These are phyloP conservation scores for Amphiura filiformis DNA, from an alignment of 35 echinoderm and acorn worm species.

Conservation along the genomic window DNA sequence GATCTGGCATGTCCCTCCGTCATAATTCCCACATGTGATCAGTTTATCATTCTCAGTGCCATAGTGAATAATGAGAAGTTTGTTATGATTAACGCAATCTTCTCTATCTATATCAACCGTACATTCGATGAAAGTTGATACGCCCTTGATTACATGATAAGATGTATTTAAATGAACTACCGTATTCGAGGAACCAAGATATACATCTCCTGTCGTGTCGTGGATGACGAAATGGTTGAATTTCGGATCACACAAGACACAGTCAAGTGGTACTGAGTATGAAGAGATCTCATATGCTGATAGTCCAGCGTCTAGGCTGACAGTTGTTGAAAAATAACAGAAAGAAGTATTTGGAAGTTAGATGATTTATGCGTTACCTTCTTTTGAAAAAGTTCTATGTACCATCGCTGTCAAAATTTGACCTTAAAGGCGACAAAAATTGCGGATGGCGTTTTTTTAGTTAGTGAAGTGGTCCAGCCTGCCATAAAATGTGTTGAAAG, in stretches of 20 bases:
- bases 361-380: too few relatives aligned
- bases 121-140: not conserved
- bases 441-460: too few relatives aligned
- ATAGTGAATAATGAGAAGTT: not conserved
- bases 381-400: too few relatives aligned
- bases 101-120: not conserved
- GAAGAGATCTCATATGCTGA: not conserved
- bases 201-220: not conserved
- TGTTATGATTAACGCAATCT: not conserved
- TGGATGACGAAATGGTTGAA: not conserved
- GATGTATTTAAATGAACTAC: not conserved
- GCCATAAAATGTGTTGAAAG: too few relatives aligned
- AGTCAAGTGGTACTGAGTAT: not conserved
- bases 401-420: too few relatives aligned
- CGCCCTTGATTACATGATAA: not conserved
- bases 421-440: too few relatives aligned
- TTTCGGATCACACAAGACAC: not conserved
- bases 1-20: not conserved
- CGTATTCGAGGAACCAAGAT: not conserved
- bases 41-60: not conserved
- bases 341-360: too few relatives aligned
- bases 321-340: too few relatives aligned
- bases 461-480: too few relatives aligned
- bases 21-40: not conserved
- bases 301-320: not conserved